Conservation (phyloP, 2,113 vertebrate species). For the Colaptes auratus region DNA sequence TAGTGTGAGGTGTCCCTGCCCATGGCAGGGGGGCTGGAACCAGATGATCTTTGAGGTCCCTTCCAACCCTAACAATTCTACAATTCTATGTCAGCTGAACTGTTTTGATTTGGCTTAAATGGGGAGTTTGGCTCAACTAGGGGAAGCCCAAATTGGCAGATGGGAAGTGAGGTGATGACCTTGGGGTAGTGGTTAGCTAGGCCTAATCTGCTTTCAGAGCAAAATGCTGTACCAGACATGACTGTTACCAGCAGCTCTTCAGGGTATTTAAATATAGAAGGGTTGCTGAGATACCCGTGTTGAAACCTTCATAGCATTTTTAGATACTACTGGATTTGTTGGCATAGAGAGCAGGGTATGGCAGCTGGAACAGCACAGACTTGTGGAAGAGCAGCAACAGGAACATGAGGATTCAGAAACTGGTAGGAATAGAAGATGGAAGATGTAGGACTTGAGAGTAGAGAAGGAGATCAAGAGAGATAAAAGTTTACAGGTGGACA, state of each 20-base stretch:
- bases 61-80: no score
- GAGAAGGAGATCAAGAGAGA: background rate
- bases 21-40: no score
- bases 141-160: conserved; percentile 12
- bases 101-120: background rate
- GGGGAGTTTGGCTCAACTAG: background rate
- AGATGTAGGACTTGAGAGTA: background rate
- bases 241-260: background rate
- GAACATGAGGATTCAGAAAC: background rate
- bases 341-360: background rate
- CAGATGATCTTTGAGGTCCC: no score
- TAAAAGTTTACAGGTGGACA: background rate
- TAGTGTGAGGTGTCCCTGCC: no score
- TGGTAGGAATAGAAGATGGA: background rate
- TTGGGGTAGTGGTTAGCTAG: background rate
- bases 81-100: background rate
- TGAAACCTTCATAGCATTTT: background rate
- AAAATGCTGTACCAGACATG: background rate
- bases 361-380: background rate
- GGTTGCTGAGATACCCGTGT: background rate
- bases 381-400: background rate
- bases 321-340: background rate
- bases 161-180: background rate
- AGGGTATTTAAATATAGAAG: background rate
- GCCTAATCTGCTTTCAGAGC: background rate